Conservation (phyloP, 2,113 vertebrate species). For the Pygoscelis adeliae region DNA sequence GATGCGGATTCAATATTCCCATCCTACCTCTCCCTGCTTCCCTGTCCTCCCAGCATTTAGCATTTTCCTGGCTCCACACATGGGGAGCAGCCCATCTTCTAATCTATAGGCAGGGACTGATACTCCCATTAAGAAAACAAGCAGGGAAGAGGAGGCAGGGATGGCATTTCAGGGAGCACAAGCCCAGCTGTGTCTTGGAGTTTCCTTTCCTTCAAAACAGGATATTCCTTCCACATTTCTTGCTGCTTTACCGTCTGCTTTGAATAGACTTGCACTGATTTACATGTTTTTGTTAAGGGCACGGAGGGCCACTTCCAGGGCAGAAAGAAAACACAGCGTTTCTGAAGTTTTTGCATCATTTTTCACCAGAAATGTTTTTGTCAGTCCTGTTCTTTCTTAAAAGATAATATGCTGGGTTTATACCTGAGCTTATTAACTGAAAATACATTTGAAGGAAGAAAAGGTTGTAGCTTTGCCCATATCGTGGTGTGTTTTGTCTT, state of each 20-base stretch:
- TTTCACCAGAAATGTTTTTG: neutral
- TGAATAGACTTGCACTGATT: neutral
- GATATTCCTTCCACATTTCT: neutral
- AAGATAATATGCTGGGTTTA: neutral
- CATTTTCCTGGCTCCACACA: neutral
- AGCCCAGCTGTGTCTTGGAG: neutral
- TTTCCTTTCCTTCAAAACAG: neutral
- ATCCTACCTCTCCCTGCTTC: neutral
- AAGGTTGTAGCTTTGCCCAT: neutral
- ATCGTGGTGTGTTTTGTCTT: neutral
- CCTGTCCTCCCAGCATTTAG: neutral
- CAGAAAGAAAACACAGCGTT: neutral
- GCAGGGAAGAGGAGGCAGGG: neutral
- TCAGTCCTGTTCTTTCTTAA: neutral
- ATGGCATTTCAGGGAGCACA: neutral
- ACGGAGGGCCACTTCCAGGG: neutral
- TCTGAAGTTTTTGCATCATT: neutral
- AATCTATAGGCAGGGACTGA: neutral
- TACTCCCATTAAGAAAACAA: neutral
- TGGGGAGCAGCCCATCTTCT: neutral
- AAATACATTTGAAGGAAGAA: neutral
- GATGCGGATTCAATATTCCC: neutral
- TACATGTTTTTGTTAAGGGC: neutral
- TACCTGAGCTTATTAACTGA: neutral
- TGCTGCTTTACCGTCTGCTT: neutral